Percentiles rank a stretch among this genome's conserved stretches.
Evolutionary conservation across 1,140 invertebrate genomes (phyloP).

Genomic region (Drosophila navojoa): DNA sequence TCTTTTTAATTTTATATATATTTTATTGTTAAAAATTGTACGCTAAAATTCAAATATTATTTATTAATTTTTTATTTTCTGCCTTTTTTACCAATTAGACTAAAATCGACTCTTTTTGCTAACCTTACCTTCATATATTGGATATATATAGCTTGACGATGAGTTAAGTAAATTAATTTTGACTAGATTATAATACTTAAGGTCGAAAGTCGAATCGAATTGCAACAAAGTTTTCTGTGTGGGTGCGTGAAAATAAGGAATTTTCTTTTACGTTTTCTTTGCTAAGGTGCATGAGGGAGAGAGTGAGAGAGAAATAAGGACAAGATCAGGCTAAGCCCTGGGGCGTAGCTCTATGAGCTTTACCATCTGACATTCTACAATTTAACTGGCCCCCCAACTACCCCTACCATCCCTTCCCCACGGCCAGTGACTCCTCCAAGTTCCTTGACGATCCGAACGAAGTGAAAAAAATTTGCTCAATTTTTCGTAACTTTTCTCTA

Average conservation of each 20-base stretch:
- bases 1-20: constrained; percentile 7
- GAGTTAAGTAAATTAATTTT: constrained; percentile 33
- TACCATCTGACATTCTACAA: constrained; percentile 39
- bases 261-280: constrained; percentile 21
- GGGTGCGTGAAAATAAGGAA: constrained; percentile 52
- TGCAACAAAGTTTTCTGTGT: constrained; percentile 47
- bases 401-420: background rate
- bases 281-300: constrained; percentile 58
- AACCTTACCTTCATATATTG: constrained; percentile 48
- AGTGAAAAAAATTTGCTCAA: constrained; percentile 83
- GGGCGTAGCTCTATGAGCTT: constrained; percentile 61
- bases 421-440: constrained; percentile 20
- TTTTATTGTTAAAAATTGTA: constrained; percentile 53
- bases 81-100: constrained; percentile 52
- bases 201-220: constrained; percentile 15
- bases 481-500: constrained; percentile 16
- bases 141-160: constrained; percentile 46
- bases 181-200: constrained; percentile 24
- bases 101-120: constrained; percentile 80
- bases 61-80: constrained; percentile 17
- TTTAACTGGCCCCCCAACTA: constrained; percentile 13
- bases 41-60: constrained; percentile 60
- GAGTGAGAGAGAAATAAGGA: constrained; percentile 28
- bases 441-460: constrained; percentile 71
- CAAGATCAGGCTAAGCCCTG: constrained; percentile 60